Evolutionary conservation across 1,140 invertebrate species (phyloP).

Genomic region (Maconellicoccus hirsutus): DNA sequence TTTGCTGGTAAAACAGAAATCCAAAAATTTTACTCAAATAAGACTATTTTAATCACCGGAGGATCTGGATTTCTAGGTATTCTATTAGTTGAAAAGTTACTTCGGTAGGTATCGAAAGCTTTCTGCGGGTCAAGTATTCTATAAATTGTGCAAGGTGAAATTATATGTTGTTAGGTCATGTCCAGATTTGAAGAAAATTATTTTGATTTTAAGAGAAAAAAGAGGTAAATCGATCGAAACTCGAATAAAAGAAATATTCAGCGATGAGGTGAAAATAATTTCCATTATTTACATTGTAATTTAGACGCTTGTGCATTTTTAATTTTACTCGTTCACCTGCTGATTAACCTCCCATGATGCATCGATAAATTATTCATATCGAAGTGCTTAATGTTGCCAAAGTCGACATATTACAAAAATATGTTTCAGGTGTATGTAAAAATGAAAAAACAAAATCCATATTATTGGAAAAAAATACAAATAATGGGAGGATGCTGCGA

Average conservation of each 20-base stretch:
- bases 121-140: too few relatives aligned
- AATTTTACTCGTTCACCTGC: too few relatives aligned
- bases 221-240: neutral
- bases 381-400: too few relatives aligned
- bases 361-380: too few relatives aligned
- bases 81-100: constrained; percentile 17
- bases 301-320: too few relatives aligned
- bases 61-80: constrained; percentile 7
- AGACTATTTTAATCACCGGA: constrained; percentile 20
- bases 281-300: too few relatives aligned
- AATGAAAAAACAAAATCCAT: constrained; percentile 32
- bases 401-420: too few relatives aligned
- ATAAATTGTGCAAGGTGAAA: too few relatives aligned
- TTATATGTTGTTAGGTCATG: neutral
- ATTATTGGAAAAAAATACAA: constrained; percentile 52
- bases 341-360: too few relatives aligned
- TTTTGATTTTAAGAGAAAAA: neutral
- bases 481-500: constrained; percentile 51
- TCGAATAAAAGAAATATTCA: neutral
- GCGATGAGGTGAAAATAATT: neutral
- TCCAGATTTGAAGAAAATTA: neutral
- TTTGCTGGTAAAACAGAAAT: neutral
- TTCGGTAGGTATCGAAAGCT: neutral
- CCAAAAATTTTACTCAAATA: constrained; percentile 15
- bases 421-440: constrained; percentile 30